Conservation (phyloP, 2,888 invertebrate genomes). For the Thecophora atra region DNA sequence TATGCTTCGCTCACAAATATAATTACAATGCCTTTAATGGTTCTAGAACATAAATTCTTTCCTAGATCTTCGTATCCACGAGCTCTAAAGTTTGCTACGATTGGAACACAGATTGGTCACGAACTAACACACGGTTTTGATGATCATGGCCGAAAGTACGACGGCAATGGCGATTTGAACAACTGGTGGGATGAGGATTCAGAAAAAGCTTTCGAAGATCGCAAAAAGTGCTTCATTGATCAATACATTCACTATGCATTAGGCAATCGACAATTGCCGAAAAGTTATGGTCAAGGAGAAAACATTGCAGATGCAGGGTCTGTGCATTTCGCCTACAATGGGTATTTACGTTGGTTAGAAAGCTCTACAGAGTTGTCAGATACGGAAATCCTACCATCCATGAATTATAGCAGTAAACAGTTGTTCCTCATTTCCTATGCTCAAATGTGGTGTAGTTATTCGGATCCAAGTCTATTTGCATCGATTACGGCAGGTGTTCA, state of each 20-base stretch:
- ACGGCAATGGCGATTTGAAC: slow-evolving; percentile 51
- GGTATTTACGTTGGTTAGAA: slow-evolving; percentile 57
- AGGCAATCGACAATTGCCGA: slow-evolving; percentile 49
- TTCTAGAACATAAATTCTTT: not conserved
- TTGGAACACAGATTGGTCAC: slow-evolving; percentile 57
- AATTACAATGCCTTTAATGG: not conserved
- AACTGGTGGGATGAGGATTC: slow-evolving; percentile 60
- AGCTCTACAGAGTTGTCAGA: slow-evolving; percentile 39
- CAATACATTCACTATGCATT: slow-evolving; percentile 55
- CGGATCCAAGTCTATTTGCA: slow-evolving; percentile 41
- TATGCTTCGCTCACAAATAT: slow-evolving; percentile 47
- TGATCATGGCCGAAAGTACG: slow-evolving; percentile 55
- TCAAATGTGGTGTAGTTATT: slow-evolving; percentile 59
- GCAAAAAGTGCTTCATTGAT: slow-evolving; percentile 54
- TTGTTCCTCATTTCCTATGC: slow-evolving; percentile 62
- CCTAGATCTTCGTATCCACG: slow-evolving; percentile 51
- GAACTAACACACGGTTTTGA: slow-evolving; percentile 62
- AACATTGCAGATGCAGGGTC: slow-evolving; percentile 63
- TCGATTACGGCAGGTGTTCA: slow-evolving; percentile 51
- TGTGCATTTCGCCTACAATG: slow-evolving; percentile 57
- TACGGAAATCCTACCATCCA: slow-evolving; percentile 52
- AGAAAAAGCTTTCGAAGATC: slow-evolving; percentile 47
- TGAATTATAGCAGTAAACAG: slow-evolving; percentile 56
- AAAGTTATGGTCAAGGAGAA: slow-evolving; percentile 53
- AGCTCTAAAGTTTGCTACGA: slow-evolving; percentile 56